Evolutionary conservation across 1,140 invertebrate species (phyloP), one percentile per base, ranked within the genome.

Genomic region (Nebria ingens): DNA sequence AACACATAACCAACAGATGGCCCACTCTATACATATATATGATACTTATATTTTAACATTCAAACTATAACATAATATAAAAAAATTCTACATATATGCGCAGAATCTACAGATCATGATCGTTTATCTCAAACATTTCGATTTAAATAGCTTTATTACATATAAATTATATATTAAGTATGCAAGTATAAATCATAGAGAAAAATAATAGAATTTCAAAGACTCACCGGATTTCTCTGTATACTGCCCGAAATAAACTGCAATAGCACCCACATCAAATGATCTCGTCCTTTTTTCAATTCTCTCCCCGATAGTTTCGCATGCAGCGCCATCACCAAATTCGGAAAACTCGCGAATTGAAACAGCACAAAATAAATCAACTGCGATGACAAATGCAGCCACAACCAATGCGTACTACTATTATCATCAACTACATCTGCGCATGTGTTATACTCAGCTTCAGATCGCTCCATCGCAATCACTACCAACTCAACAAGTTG

Each of bases 241-340:
- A 97, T 97, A 66, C 91, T 94, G 49, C 93, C 93, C 1, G 93
- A 97, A 58, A 97, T 94, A 66, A 95, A 97, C 71, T 97, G 94
- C 4, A 98, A 70, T n/a, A 98, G 72, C 2, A 94, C 88, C 94
- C 94, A 98, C 93, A 97, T 97, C 0, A 98, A 71, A 64, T 97
- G 91, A 73, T 98, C 93, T 51, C 94, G 73, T 0, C 93, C 93
- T 72, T 91, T 92, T 51, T 86, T 80, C 63, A 93, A 78, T 53
- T 61, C 60, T 53, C 60, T 54, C 21, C 63, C 64, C 60, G 67
- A 65, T 21, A 69, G 55, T 34, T 65, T 56, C 20, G 91, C 86
- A 71, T 94, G 87, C 19, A 97, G 76, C 0, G 87, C 84, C 69
- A 87, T 82, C 0, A 97, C 90, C 64, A 97, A 91, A 64, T 90